Evolutionary conservation across 2,113 vertebrate species (phyloP).

Genomic region (Colossoma macropomum): DNA sequence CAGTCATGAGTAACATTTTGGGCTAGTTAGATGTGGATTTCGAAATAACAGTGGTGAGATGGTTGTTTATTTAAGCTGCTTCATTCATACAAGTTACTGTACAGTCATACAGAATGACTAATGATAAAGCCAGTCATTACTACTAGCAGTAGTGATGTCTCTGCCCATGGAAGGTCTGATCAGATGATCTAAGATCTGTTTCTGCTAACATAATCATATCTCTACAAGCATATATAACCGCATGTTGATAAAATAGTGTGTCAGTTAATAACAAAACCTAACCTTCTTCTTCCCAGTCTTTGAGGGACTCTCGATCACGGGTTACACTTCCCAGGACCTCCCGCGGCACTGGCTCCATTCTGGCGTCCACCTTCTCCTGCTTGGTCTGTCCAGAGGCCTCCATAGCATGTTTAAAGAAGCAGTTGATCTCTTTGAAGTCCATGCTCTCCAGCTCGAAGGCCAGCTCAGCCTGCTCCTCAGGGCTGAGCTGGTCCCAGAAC

Average conservation of each 20-base stretch:
- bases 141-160: background rate
- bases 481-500: conserved; percentile 84
- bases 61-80: background rate
- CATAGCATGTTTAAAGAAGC: conserved; percentile 84
- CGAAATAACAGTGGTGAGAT: background rate
- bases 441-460: conserved; percentile 78
- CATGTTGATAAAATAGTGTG: background rate
- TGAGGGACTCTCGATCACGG: conserved; percentile 80
- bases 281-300: conserved; percentile 88
- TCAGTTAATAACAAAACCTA: conserved; percentile 43
- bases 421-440: conserved; percentile 83
- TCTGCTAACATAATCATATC: background rate
- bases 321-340: conserved; percentile 89
- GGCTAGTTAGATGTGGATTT: background rate
- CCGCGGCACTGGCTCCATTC: conserved; percentile 88
- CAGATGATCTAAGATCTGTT: too few relatives aligned
- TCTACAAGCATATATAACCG: background rate
- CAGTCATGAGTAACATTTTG: background rate
- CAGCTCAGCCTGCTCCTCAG: conserved; percentile 73
- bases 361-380: conserved; percentile 80
- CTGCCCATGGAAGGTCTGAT: too few relatives aligned
- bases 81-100: background rate
- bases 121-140: background rate
- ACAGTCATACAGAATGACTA: background rate
- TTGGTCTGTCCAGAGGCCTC: conserved; percentile 67